Base-by-base conservation (phyloP, 1,140 invertebrate genomes). In the Anoplophora glabripennis region DNA sequence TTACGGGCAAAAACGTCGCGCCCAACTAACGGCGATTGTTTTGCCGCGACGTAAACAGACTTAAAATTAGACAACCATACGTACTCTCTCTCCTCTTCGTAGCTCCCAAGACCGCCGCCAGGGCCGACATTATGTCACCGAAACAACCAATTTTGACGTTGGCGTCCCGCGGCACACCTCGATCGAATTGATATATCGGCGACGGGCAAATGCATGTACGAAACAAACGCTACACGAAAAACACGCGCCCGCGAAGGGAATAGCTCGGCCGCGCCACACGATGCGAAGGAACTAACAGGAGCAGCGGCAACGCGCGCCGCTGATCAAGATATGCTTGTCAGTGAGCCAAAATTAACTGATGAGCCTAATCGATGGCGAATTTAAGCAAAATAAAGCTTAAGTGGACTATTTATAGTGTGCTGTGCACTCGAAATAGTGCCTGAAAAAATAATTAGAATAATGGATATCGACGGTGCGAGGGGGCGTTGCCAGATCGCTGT, bases 51-150 rank as follows among this genome's bases (percentile, higher is more conserved):
- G 21, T 28, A 28, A 28, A 28, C 21, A 28, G 5, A 28, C 21
- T 28, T 28, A 28, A 28, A 28, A 28, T 28, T 28, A 28, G 21
- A 15, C 38, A 41, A 41, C 21, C 38, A 44, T 64, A 65, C 66
- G 57, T 69, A 73, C 69, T 73, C n/a, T 76, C 71, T 28, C 66
- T 63, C 15, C 68, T 54, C 53, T 73, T 75, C 7, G 67, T 70
- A 21, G 68, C 64, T 10, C 72, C 64, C 8, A 73, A 61, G 34
- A 72, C 59, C 36, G 62, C 67, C 45, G 68, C 68, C n/a, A 70
- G 52, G 49, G 70, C 69, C 53, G 73, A 75, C 74, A 75, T 76
- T 18, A 61, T 64, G 56, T 64, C 61, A 53, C 46, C 52, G 37
- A 69, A 72, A 63, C 65, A 73, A 68, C 70, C 71, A 73, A 70